Evolutionary conservation across 2,797 vertebrate genomes (phyloP), one percentile per base, ranked within the genome.

Genomic region (Galago senegalensis): DNA sequence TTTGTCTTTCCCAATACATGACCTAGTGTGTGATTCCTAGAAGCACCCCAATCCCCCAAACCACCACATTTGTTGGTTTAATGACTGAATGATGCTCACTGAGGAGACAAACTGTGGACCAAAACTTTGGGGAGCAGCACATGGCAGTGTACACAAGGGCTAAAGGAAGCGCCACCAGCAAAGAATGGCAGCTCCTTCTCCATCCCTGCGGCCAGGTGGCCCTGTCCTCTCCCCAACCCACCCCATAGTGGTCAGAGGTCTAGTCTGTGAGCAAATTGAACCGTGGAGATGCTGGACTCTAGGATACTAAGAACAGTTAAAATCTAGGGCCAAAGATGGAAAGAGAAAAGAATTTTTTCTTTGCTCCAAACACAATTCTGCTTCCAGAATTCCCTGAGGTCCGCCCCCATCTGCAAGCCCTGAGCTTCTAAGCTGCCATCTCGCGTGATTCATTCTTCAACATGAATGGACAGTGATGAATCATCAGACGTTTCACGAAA

Each of bases 401-500:
- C 37, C 67, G 3, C 65, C 25, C 53, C 46, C 21, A 23, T 23
- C 14, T 17, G 43, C 0, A 21, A 70, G 18, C 21, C 25, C 56
- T 18, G 72, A n/a, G 18, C 53, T 85, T 86, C 63, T 69, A n/a
- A 69, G 21, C 6, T 10, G 7, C 61, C 25, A 11, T 9, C 14
- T 63, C 70, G 21, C 70, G 21, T 34, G n/a, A 46, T 49, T 77
- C n/a, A 29, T 49, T 73, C 60, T 75, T 76, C 82, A 85, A 60
- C 21, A 17, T 75, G 94, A 97, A 90, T 83, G 89, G 77, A 29
- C 18, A 79, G 31, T 79, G 77, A 72, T 84, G 89, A 92, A 49
- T 97, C 76, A 95, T 37, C 31, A 61, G 58, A 63, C 60, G 29
- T 80, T 89, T 97, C 72, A 94, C 77, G 65, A 96, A 94, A 56